These are phyloP conservation scores for Bombyx mandarina DNA, from an alignment of 1,140 invertebrate genomes.

Conservation along the genomic window DNA sequence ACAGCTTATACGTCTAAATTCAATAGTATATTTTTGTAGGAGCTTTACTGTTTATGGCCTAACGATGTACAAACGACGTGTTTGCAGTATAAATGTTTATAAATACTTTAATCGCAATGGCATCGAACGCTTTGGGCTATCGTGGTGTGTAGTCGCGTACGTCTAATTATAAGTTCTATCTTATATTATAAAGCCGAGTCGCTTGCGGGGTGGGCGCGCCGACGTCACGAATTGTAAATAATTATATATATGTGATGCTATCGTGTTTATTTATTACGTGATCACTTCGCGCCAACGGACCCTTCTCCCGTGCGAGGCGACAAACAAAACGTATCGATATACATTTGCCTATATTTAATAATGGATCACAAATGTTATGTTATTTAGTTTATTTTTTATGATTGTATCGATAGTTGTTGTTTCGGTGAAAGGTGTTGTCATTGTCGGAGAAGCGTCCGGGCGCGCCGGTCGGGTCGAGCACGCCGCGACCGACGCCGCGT, in stretches of 20 bases:
- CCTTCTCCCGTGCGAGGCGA: not conserved
- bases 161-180: too few relatives aligned
- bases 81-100: too few relatives aligned
- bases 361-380: not conserved
- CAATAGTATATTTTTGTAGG: too few relatives aligned
- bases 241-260: conserved; percentile 6
- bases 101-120: too few relatives aligned
- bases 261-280: conserved; percentile 25
- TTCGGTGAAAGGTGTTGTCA: not conserved
- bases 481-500: conserved; percentile 14
- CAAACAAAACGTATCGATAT: not conserved
- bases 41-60: too few relatives aligned
- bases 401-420: conserved; percentile 3
- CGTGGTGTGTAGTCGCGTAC: too few relatives aligned
- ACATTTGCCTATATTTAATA: not conserved
- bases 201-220: conserved; percentile 6
- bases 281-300: not conserved
- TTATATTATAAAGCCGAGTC: not conserved
- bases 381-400: not conserved
- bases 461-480: conserved; percentile 3
- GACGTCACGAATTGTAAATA: conserved; percentile 21
- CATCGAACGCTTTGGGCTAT: too few relatives aligned
- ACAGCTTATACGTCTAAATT: too few relatives aligned
- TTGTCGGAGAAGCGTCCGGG: not conserved
- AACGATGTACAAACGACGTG: too few relatives aligned